phyloP scores from a whole-genome alignment of 2,797 vertebrate species.

The Coregonus suidteri region DNA sequence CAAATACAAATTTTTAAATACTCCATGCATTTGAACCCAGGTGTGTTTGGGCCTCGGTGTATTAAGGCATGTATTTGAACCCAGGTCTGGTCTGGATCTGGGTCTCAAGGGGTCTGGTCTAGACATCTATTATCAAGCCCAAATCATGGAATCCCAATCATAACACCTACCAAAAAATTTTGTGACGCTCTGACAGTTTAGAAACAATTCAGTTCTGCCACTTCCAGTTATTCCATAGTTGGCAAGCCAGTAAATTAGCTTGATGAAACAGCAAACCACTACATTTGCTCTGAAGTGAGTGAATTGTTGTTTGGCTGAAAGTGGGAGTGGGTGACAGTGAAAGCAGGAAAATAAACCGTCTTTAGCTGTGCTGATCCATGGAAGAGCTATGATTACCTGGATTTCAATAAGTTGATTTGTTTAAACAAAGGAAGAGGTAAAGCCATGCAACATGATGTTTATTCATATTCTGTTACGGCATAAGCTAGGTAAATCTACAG shows the following conservation, averaged over 20 bases:
- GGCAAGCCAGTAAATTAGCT: not conserved
- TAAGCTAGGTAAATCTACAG: not conserved
- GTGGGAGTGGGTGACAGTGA: conserved; percentile 8
- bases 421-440: conserved; percentile 28
- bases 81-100: not conserved
- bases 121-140: not conserved
- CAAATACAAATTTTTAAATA: too few relatives aligned
- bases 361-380: conserved; percentile 26
- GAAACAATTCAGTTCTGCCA: not conserved
- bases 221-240: not conserved
- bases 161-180: not conserved
- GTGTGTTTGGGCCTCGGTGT: too few relatives aligned
- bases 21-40: too few relatives aligned
- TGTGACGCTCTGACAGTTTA: not conserved
- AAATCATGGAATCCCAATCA: not conserved
- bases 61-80: too few relatives aligned
- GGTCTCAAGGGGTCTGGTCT: not conserved
- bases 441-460: conserved; percentile 25
- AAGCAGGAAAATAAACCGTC: conserved; percentile 11
- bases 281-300: conserved; percentile 14
- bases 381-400: conserved; percentile 40
- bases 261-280: not conserved
- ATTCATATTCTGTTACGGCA: conserved; percentile 20
- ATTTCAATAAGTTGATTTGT: conserved; percentile 31
- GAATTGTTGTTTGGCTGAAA: conserved; percentile 32